Evolutionary conservation across 2,797 vertebrate species (phyloP).

Genomic region (Buphagus erythrorhynchus): DNA sequence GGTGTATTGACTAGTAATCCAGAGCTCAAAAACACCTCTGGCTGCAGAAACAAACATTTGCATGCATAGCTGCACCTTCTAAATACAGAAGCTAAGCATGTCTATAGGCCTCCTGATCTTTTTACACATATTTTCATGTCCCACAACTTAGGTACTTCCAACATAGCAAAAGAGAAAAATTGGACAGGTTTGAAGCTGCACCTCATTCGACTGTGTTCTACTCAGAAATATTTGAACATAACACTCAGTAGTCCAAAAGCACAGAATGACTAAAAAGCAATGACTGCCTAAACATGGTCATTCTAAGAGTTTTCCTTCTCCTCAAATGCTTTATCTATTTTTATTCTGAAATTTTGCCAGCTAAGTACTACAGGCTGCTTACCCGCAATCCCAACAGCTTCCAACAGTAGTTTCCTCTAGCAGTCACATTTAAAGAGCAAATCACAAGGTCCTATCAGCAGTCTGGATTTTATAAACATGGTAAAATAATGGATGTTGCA

Average conservation of each 20-base stretch:
- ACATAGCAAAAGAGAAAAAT: background rate
- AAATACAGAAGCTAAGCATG: background rate
- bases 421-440: background rate
- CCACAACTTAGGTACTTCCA: background rate
- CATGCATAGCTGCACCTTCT: background rate
- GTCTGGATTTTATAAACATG: background rate
- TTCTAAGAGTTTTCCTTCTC: conserved; percentile 35
- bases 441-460: background rate
- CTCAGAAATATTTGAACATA: background rate
- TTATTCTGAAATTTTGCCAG: conserved; percentile 4
- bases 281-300: conserved; percentile 26
- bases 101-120: background rate
- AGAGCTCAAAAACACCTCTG: background rate
- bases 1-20: background rate
- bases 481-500: background rate
- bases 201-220: background rate
- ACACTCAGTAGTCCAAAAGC: background rate
- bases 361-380: background rate
- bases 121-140: background rate
- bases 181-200: background rate
- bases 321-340: conserved; percentile 56
- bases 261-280: background rate
- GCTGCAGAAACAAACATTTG: background rate
- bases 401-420: background rate
- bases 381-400: background rate